These are phyloP conservation scores for Solea senegalensis DNA, from an alignment of 2,113 vertebrate genomes.

Conservation along the genomic window DNA sequence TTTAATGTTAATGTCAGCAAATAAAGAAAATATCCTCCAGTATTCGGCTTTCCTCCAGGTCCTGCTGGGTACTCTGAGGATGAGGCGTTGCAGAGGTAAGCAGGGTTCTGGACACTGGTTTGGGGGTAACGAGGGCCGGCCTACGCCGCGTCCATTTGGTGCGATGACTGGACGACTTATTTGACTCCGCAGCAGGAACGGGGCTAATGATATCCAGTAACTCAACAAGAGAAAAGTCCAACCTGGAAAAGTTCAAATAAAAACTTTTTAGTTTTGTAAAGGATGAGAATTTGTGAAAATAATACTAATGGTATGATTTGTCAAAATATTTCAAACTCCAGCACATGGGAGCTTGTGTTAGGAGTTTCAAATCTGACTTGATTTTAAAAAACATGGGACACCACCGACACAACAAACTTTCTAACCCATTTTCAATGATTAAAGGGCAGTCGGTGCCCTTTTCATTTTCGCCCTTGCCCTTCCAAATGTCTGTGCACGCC, in stretches of 20 bases:
- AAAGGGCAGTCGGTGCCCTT: too few relatives aligned
- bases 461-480: too few relatives aligned
- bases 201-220: slow-evolving; percentile 87
- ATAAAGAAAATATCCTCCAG: slow-evolving; percentile 97
- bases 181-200: slow-evolving; percentile 50
- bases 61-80: slow-evolving; percentile 56
- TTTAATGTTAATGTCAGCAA: slow-evolving; percentile 70
- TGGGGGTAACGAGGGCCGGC: slow-evolving; percentile 26
- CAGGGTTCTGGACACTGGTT: slow-evolving; percentile 28
- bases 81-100: slow-evolving; percentile 30
- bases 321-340: too few relatives aligned
- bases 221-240: slow-evolving; percentile 84
- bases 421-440: too few relatives aligned
- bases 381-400: too few relatives aligned
- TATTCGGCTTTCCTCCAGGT: slow-evolving; percentile 88
- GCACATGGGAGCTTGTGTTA: too few relatives aligned
- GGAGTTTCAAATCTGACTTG: too few relatives aligned
- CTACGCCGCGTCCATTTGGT: slow-evolving; percentile 23
- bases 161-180: slow-evolving; percentile 35
- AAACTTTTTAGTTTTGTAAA: too few relatives aligned
- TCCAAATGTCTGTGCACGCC: too few relatives aligned
- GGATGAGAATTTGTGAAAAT: too few relatives aligned
- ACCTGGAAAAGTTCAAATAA: slow-evolving; percentile 71
- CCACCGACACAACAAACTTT: too few relatives aligned
- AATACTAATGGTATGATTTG: too few relatives aligned